These are phyloP conservation scores for Cladorhizidae sp. DNA, from an alignment of 37 sponge, comb jelly and placozoan genomes.

Conservation along the genomic window DNA sequence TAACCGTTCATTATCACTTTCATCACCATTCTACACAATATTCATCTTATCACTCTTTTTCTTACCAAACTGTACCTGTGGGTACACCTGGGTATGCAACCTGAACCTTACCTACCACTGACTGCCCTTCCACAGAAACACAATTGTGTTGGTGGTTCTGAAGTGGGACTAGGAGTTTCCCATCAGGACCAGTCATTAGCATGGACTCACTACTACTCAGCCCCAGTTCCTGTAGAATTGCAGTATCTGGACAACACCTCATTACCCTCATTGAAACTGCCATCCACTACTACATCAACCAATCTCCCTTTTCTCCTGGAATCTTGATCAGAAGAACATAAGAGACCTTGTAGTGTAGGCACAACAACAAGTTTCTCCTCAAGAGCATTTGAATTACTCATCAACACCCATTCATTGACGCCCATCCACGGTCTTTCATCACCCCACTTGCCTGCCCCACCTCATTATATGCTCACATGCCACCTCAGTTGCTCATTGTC, in stretches of 20 bases:
- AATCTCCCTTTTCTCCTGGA: neutral
- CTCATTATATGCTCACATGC: no score
- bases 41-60: neutral
- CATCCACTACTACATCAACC: neutral
- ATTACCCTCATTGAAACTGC: neutral
- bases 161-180: neutral
- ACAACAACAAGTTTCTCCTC: no score
- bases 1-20: neutral
- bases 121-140: neutral
- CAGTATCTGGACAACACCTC: constrained; percentile 6
- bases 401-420: no score
- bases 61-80: neutral
- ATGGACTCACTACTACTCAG: neutral
- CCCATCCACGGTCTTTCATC: no score
- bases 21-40: neutral
- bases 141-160: neutral
- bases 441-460: no score
- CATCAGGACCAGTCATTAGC: neutral
- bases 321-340: neutral
- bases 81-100: neutral
- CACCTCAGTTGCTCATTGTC: no score
- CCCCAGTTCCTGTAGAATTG: neutral
- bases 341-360: neutral
- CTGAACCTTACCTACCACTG: neutral
- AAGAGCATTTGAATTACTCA: no score